Evolutionary conservation across 2,797 vertebrate species (phyloP).

Genomic region (Sebastes nivosus): DNA sequence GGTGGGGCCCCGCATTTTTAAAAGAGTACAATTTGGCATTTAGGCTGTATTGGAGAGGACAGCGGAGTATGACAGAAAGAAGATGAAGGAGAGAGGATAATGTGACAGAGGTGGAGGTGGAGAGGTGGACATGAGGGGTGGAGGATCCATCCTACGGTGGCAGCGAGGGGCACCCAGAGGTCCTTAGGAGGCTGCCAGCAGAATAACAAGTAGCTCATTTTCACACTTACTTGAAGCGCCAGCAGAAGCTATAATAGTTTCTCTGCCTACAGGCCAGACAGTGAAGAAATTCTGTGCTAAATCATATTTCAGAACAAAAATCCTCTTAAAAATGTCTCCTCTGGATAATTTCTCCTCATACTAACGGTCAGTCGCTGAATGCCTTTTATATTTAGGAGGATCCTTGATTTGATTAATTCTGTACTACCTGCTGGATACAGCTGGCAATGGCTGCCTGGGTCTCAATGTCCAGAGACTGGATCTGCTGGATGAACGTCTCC

Average conservation of each 20-base stretch:
- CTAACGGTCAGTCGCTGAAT: conserved; percentile 4
- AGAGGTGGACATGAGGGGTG: conserved; percentile 54
- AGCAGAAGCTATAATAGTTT: conserved; percentile 44
- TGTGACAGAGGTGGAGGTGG: conserved; percentile 53
- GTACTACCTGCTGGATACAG: conserved; percentile 90
- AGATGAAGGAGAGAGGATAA: conserved; percentile 38
- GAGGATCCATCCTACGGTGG: conserved; percentile 53
- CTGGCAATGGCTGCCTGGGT: conserved; percentile 86
- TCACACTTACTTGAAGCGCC: conserved; percentile 54
- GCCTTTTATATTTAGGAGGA: not conserved
- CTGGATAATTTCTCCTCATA: conserved; percentile 8
- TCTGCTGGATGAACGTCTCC: conserved; percentile 89
- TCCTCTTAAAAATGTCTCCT: conserved; percentile 25
- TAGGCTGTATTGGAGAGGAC: conserved; percentile 43
- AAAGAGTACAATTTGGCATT: conserved; percentile 52
- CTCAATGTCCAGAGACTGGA: conserved; percentile 87
- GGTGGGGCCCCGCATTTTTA: conserved; percentile 21
- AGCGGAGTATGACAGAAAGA: conserved; percentile 32
- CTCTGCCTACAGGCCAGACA: conserved; percentile 38
- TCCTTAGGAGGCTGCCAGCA: conserved; percentile 51
- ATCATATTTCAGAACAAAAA: conserved; percentile 43
- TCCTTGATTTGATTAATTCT: conserved; percentile 30
- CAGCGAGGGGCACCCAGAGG: conserved; percentile 63
- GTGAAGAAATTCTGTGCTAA: conserved; percentile 32
- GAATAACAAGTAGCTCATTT: conserved; percentile 71